Evolutionary conservation across 2,797 vertebrate genomes (phyloP).

Genomic region (Phalanger gymnotis): DNA sequence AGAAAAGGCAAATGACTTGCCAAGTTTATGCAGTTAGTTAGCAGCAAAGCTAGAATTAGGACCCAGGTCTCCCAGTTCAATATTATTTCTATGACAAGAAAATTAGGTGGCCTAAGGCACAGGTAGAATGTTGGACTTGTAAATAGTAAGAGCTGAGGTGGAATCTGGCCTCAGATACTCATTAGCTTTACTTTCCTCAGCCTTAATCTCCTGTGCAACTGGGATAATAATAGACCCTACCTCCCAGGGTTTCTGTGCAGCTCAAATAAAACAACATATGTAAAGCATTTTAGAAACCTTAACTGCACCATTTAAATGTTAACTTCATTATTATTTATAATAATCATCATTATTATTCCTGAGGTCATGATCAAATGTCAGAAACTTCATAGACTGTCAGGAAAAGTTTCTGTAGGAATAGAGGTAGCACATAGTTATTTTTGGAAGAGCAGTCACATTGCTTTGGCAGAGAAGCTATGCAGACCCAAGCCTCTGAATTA

Average conservation of each 20-base stretch:
- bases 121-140: not conserved
- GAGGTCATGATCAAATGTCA: not conserved
- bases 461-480: not conserved
- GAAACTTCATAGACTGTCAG: not conserved
- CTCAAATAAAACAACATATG: not conserved
- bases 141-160: not conserved
- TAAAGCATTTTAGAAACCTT: not conserved
- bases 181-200: not conserved
- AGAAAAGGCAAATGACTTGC: not conserved
- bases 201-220: not conserved
- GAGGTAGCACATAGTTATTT: not conserved
- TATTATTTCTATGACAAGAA: not conserved
- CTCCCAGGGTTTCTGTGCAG: not conserved
- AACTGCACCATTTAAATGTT: not conserved
- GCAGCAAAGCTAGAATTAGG: not conserved
- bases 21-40: not conserved
- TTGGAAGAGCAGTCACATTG: not conserved
- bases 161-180: not conserved
- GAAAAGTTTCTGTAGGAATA: not conserved
- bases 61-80: not conserved
- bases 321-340: not conserved
- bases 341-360: not conserved
- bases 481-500: not conserved
- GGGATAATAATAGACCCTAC: not conserved
- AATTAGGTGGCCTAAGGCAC: not conserved